phyloP scores from a whole-genome alignment of 1,140 invertebrate species.

The Zaprionus vittiger region DNA sequence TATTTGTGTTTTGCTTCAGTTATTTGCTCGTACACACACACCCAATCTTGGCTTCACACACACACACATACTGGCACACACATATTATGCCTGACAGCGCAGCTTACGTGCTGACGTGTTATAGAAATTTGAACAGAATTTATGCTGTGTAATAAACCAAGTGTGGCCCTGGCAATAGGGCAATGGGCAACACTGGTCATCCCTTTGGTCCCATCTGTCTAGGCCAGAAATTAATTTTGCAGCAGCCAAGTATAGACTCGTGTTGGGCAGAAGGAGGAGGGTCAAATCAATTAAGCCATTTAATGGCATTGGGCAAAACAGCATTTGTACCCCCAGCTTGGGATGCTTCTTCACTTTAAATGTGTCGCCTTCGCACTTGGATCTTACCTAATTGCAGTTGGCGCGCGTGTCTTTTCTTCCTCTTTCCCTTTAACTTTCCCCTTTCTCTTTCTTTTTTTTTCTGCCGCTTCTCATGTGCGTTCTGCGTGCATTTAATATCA shows the following conservation, averaged over 20 bases:
- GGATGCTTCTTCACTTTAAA: constrained; percentile 34
- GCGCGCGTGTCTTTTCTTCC: constrained; percentile 35
- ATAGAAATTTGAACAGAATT: constrained; percentile 69
- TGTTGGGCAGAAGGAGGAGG: neutral
- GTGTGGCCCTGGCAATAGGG: constrained; percentile 13
- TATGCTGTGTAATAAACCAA: constrained; percentile 60
- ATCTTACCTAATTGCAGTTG: constrained; percentile 49
- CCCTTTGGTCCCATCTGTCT: constrained; percentile 36
- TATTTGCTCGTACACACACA: constrained; percentile 28
- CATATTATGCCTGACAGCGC: constrained; percentile 45
- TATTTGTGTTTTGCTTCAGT: constrained; percentile 52
- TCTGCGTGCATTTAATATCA: constrained; percentile 58
- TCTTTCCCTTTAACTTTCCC: neutral
- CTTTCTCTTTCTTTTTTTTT: neutral
- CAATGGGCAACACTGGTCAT: constrained; percentile 18
- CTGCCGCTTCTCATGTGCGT: constrained; percentile 13
- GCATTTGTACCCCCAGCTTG: constrained; percentile 4
- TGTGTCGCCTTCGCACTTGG: constrained; percentile 11
- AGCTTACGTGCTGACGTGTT: constrained; percentile 60
- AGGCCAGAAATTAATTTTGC: constrained; percentile 57
- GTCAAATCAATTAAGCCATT: constrained; percentile 68
- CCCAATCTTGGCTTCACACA: constrained; percentile 15
- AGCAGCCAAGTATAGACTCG: neutral
- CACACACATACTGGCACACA: constrained; percentile 7
- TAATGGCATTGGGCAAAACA: constrained; percentile 52